Evolutionary conservation across 2,113 vertebrate species (phyloP).

Genomic region (Empidonax alnorum): DNA sequence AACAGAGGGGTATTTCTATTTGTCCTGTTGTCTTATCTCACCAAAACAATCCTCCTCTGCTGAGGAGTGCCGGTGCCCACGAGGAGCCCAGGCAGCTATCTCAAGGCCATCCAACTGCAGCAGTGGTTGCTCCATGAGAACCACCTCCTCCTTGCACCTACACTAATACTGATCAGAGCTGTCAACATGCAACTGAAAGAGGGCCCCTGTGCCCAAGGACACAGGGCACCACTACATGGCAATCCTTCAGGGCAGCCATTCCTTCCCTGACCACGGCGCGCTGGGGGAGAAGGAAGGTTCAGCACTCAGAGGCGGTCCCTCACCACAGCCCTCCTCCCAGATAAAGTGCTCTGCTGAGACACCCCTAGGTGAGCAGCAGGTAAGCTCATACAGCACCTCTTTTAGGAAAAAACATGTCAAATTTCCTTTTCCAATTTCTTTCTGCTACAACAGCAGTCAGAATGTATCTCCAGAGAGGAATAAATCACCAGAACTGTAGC

Average conservation of each 20-base stretch:
- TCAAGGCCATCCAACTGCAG: background rate
- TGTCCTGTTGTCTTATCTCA: background rate
- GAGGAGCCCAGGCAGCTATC: too few species aligned
- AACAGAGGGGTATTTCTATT: background rate
- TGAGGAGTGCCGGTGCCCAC: fast-evolving
- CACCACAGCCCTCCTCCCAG: slow-evolving; percentile 69
- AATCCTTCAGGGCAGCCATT: background rate
- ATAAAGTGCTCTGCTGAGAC: background rate
- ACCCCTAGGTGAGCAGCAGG: slow-evolving; percentile 49
- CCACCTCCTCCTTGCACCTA: background rate
- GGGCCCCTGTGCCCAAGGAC: background rate
- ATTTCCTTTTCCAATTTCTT: slow-evolving; percentile 14
- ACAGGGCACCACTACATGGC: fast-evolving
- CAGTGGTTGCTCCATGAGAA: background rate
- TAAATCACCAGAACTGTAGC: background rate
- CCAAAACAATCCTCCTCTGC: background rate
- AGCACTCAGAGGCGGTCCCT: background rate
- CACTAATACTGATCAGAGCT: background rate
- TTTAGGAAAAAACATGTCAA: background rate
- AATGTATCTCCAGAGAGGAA: background rate
- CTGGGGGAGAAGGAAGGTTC: background rate
- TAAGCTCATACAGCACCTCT: background rate
- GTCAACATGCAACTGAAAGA: background rate
- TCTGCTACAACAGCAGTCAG: slow-evolving; percentile 20
- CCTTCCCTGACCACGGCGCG: fast-evolving